A percentile compares a stretch with the other conserved stretches of the same genome.
phyloP scores from a whole-genome alignment of 2,113 vertebrate genomes.

The Serilophus lunatus region DNA sequence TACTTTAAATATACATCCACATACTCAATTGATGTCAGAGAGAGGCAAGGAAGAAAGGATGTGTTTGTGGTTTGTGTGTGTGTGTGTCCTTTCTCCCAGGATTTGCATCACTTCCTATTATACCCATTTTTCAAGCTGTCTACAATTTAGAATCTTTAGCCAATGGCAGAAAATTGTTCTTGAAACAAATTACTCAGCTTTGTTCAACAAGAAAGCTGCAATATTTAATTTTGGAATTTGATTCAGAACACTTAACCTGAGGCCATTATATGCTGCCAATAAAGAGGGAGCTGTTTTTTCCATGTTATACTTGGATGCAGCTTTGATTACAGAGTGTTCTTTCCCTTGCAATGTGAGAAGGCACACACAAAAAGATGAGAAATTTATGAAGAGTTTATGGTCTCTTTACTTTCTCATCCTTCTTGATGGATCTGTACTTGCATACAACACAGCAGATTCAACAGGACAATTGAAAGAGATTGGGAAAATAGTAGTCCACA shows the following conservation, averaged over 20 bases:
- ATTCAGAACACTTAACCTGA: background rate
- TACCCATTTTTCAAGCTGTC: background rate
- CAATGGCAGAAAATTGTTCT: background rate
- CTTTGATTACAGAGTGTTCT: background rate
- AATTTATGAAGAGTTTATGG: background rate
- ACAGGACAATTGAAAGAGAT: background rate
- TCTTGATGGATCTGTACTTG: background rate
- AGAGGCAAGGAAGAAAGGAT: background rate
- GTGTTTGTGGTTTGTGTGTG: background rate
- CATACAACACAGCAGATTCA: background rate
- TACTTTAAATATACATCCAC: background rate
- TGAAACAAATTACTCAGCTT: slow-evolving; percentile 21
- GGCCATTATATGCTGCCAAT: background rate
- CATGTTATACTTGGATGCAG: background rate
- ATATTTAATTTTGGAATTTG: slow-evolving; percentile 11
- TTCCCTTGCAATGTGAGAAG: background rate
- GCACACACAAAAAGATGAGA: background rate
- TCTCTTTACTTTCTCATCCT: background rate
- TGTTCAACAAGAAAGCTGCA: background rate
- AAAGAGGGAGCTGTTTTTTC: background rate
- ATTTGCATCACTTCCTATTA: background rate
- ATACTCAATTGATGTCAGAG: background rate
- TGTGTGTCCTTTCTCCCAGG: background rate
- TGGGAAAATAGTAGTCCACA: background rate
- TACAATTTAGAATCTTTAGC: background rate